These are phyloP conservation scores for Synchiropus splendidus DNA, from an alignment of 2,113 vertebrate genomes.

Conservation along the genomic window DNA sequence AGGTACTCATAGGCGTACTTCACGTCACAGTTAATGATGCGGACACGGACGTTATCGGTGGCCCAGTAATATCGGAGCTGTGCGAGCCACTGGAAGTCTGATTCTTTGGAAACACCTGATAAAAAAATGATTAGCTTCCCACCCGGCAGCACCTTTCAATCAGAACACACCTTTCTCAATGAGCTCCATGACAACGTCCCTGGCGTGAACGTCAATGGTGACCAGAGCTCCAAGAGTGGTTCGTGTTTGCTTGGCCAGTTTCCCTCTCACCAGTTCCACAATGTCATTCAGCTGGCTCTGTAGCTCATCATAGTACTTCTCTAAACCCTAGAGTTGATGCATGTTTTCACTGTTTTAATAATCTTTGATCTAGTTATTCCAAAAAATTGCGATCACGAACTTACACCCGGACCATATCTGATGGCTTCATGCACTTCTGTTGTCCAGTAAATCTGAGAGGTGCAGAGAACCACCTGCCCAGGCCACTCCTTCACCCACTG, in stretches of 20 bases:
- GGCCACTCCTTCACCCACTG: conserved; percentile 94
- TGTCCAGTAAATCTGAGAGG: conserved; percentile 96
- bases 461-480: conserved; percentile 91
- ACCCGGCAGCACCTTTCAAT: no score
- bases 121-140: conserved; percentile 6
- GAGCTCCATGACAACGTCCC: conserved; percentile 89
- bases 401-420: conserved; percentile 69
- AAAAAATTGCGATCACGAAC: no score
- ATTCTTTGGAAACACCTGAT: conserved; percentile 78
- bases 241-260: conserved; percentile 85
- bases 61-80: conserved; percentile 94
- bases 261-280: conserved; percentile 87
- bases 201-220: conserved; percentile 93
- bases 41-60: conserved; percentile 78
- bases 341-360: no score
- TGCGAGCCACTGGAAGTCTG: conserved; percentile 93
- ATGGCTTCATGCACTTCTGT: conserved; percentile 84
- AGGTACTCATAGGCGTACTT: conserved; percentile 97
- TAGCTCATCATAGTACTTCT: conserved; percentile 71
- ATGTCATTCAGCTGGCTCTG: conserved; percentile 86
- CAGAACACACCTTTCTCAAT: conserved; percentile 76
- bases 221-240: conserved; percentile 88
- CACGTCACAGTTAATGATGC: conserved; percentile 89
- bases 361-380: no score
- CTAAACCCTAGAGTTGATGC: conserved; percentile 44